phyloP scores from a whole-genome alignment of 2,888 invertebrate species.

The Amitus sp. region DNA sequence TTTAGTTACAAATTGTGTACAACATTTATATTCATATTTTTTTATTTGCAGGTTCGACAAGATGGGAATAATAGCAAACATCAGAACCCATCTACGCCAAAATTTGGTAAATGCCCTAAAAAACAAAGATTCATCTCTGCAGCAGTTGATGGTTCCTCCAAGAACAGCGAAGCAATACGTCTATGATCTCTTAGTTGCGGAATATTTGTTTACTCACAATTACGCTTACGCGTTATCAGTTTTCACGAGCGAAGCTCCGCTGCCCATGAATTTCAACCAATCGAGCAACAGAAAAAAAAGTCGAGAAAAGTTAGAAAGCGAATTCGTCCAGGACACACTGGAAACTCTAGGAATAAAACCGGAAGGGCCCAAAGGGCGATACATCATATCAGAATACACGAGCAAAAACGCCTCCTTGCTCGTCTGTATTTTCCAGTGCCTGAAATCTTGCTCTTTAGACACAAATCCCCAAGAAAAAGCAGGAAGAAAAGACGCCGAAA shows the following conservation, averaged over 20 bases:
- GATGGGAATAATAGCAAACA: constrained; percentile 60
- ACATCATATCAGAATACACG: constrained; percentile 53
- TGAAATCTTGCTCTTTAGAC: constrained; percentile 30
- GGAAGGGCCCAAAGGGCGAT: constrained; percentile 47
- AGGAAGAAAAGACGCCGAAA: constrained; percentile 24
- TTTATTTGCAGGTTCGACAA: constrained; percentile 57
- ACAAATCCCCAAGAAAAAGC: no score
- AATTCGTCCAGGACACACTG: constrained; percentile 57
- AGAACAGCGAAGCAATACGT: constrained; percentile 61
- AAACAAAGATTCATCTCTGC: constrained; percentile 50
- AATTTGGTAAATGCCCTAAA: constrained; percentile 61
- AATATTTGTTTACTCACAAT: constrained; percentile 60
- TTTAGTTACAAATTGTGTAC: no score
- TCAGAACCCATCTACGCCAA: constrained; percentile 60
- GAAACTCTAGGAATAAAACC: constrained; percentile 59
- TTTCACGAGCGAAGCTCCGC: constrained; percentile 61
- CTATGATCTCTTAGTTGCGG: constrained; percentile 60
- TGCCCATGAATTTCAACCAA: constrained; percentile 56
- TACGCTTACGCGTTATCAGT: constrained; percentile 61
- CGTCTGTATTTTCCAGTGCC: constrained; percentile 55
- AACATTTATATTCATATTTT: no score
- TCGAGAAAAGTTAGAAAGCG: constrained; percentile 53
- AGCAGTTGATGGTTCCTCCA: constrained; percentile 40
- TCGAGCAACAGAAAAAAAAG: constrained; percentile 14
- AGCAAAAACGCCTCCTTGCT: constrained; percentile 52